These are phyloP conservation scores for Drosophila dives DNA, from an alignment of 2,888 invertebrate species.

Conservation along the genomic window DNA sequence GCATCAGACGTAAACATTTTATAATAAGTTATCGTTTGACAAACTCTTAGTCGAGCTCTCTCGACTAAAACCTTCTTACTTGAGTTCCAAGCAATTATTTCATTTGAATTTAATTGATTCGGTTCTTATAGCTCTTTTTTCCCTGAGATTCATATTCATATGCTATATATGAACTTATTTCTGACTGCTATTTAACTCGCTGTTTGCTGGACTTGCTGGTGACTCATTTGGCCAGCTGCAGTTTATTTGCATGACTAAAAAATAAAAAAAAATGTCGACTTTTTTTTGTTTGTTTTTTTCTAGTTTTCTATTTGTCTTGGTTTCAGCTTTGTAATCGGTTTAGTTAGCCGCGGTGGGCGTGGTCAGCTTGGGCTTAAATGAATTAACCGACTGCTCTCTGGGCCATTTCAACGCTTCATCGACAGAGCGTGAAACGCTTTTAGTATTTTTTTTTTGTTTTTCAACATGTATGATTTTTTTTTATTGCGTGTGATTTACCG, in stretches of 20 bases:
- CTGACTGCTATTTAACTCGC: neutral
- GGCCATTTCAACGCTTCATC: slow-evolving; percentile 70
- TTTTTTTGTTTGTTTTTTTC: slow-evolving; percentile 2
- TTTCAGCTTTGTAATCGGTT: slow-evolving; percentile 4
- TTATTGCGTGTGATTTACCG: slow-evolving; percentile 70
- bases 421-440: slow-evolving; percentile 78
- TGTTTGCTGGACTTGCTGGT: neutral
- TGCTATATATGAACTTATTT: slow-evolving; percentile 1
- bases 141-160: neutral
- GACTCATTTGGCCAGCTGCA: slow-evolving; percentile 32
- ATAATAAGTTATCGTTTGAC: neutral
- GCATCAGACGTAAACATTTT: neutral
- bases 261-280: neutral
- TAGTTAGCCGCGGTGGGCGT: slow-evolving; percentile 39
- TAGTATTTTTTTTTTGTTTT: slow-evolving; percentile 15
- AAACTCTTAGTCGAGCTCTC: neutral
- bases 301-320: neutral
- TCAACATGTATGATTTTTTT: slow-evolving; percentile 23
- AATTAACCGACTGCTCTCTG: slow-evolving; percentile 39
- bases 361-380: slow-evolving; percentile 42
- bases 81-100: neutral
- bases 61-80: neutral
- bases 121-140: neutral
- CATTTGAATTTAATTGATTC: neutral
- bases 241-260: slow-evolving; percentile 17